Conservation (phyloP, 2,797 vertebrate species). For the Anabas testudineus region DNA sequence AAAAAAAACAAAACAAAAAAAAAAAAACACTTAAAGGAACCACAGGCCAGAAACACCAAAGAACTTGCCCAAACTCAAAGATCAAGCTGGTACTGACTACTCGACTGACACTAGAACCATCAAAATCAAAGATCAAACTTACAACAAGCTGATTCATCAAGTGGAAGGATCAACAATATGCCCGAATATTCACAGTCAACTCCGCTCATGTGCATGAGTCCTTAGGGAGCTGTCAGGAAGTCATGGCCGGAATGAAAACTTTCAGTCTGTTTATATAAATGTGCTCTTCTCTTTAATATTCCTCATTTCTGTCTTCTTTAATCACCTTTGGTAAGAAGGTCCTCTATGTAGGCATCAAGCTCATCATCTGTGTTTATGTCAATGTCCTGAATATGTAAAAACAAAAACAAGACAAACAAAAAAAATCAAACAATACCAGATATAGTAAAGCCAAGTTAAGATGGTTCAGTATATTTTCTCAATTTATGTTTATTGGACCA, state of each 20-base stretch:
- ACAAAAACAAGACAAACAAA: background rate
- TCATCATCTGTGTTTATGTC: constrained; percentile 99
- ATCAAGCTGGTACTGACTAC: constrained; percentile 20
- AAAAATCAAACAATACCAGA: background rate
- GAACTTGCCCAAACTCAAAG: constrained; percentile 37
- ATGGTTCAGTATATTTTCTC: background rate
- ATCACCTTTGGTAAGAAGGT: constrained; percentile 97
- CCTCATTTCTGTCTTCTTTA: constrained; percentile 72
- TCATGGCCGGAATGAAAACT: constrained; percentile 31
- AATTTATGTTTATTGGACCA: background rate
- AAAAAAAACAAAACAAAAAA: no score
- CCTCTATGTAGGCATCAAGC: constrained; percentile 98
- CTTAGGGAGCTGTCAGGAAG: constrained; percentile 14
- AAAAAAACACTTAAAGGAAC: constrained; percentile 72
- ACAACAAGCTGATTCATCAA: constrained; percentile 35
- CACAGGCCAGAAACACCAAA: constrained; percentile 45
- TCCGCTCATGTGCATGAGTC: constrained; percentile 33
- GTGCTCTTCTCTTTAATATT: constrained; percentile 14
- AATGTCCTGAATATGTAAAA: constrained; percentile 89
- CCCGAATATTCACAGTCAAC: constrained; percentile 43
- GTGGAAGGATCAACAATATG: constrained; percentile 27
- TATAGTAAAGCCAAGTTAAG: background rate
- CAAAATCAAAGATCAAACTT: constrained; percentile 35
- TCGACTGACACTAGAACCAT: constrained; percentile 29
- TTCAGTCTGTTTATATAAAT: constrained; percentile 40